A percentile compares a stretch with the other conserved stretches of the same genome.
These are phyloP conservation scores for Sphyrna mokarran DNA, from an alignment of 2,113 vertebrate genomes.

Conservation along the genomic window DNA sequence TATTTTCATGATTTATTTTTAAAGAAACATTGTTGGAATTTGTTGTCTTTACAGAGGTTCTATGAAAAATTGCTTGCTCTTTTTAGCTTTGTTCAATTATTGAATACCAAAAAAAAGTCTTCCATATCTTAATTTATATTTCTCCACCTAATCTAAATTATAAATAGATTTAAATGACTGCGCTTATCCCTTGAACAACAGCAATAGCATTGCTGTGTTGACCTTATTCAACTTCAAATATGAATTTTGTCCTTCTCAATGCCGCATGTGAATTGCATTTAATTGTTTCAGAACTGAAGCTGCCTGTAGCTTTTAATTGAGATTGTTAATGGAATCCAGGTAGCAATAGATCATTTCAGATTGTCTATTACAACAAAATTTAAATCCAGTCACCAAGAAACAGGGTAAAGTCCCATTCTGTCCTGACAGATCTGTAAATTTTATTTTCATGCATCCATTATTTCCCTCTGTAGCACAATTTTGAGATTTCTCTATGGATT, in stretches of 20 bases:
- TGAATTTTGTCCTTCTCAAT: background rate
- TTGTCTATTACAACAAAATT: background rate
- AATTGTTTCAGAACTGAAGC: background rate
- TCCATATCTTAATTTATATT: background rate
- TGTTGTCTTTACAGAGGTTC: slow-evolving; percentile 5
- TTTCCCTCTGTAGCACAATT: slow-evolving; percentile 3
- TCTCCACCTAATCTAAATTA: background rate
- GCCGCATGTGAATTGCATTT: background rate
- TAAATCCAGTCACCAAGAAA: background rate
- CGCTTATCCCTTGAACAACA: background rate
- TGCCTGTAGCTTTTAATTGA: background rate
- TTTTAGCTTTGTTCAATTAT: background rate
- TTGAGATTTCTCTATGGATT: background rate
- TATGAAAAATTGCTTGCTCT: background rate
- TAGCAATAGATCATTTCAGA: background rate
- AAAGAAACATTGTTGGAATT: background rate
- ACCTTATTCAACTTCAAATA: background rate
- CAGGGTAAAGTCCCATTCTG: background rate
- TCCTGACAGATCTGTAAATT: background rate
- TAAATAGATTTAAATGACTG: background rate
- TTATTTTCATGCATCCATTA: background rate
- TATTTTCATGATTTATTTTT: background rate
- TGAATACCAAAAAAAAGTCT: background rate
- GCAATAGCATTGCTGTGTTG: background rate
- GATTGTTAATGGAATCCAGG: background rate